These are phyloP conservation scores for Amblyjoppa fuscipennis DNA, from an alignment of 2,888 invertebrate species.

Conservation along the genomic window DNA sequence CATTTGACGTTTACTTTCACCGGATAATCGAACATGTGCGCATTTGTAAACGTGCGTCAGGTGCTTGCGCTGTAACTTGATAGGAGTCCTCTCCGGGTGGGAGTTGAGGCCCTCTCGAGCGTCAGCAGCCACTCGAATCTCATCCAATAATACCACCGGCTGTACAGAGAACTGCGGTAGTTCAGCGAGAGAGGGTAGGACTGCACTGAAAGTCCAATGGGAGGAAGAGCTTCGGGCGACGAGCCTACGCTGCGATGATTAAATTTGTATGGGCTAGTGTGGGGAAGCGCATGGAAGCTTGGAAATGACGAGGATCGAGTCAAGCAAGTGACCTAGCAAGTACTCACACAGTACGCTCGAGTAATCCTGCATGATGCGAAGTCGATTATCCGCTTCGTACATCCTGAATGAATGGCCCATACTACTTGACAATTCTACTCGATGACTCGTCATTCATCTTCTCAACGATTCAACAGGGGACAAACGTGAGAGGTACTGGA, in stretches of 20 bases:
- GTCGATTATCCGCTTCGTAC: conserved; percentile 9
- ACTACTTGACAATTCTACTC: not conserved
- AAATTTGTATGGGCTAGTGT: conserved; percentile 2
- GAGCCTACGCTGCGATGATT: conserved; percentile 4
- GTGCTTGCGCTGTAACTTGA: conserved; percentile 7
- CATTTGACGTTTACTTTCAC: not conserved
- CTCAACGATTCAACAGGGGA: not conserved
- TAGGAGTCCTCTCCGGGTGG: conserved; percentile 27
- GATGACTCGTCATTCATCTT: not conserved
- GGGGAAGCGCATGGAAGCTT: not conserved
- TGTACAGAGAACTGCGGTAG: conserved; percentile 23
- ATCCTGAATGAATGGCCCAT: not conserved
- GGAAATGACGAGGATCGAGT: not conserved
- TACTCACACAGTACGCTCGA: not conserved
- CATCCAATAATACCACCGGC: conserved; percentile 8
- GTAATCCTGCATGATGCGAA: conserved; percentile 13
- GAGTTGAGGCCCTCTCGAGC: conserved; percentile 54
- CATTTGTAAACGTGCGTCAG: not conserved
- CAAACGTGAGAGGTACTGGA: not conserved
- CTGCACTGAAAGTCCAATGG: conserved; percentile 9
- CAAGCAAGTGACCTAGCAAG: conserved; percentile 9
- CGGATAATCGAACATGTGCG: not conserved
- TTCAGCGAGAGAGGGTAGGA: not conserved
- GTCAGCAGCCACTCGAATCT: conserved; percentile 59
- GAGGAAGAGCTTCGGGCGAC: conserved; percentile 10